These are phyloP conservation scores for Clivina fossor DNA, from an alignment of 2,888 invertebrate genomes.

Conservation along the genomic window DNA sequence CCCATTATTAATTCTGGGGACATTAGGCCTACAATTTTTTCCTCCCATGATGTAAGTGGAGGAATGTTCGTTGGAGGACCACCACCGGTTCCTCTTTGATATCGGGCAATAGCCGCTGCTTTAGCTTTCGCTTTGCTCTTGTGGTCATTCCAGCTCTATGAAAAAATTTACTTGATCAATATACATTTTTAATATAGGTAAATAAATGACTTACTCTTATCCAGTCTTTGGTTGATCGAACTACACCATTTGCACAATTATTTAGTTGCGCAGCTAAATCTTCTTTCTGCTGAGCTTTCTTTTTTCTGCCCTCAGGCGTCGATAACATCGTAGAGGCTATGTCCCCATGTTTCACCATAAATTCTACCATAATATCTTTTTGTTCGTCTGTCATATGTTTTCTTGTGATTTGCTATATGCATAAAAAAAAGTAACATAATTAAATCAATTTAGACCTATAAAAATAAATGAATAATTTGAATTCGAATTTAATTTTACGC, in stretches of 20 bases:
- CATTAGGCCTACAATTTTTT: neutral
- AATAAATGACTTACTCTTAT: slow-evolving; percentile 6
- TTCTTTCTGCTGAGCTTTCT: neutral
- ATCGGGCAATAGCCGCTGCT: neutral
- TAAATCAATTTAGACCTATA: too few species aligned
- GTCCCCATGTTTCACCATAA: neutral
- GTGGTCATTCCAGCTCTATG: neutral
- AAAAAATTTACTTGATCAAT: neutral
- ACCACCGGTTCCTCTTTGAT: neutral
- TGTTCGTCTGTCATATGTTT: slow-evolving; percentile 13
- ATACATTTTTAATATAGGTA: neutral
- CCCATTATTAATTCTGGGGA: neutral
- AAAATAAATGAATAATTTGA: too few species aligned
- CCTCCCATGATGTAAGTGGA: slow-evolving; percentile 1
- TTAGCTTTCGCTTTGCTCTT: slow-evolving; percentile 5
- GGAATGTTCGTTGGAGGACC: neutral
- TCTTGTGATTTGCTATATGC: slow-evolving; percentile 5
- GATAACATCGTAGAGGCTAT: neutral
- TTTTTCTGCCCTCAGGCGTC: neutral
- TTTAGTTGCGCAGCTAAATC: neutral
- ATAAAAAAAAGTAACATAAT: too few species aligned
- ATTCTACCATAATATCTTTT: slow-evolving; percentile 9
- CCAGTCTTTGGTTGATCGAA: slow-evolving; percentile 6
- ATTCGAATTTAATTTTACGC: too few species aligned
- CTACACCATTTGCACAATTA: neutral